These are phyloP conservation scores for Xanthia togata DNA, from an alignment of 2,888 invertebrate genomes.

Conservation along the genomic window DNA sequence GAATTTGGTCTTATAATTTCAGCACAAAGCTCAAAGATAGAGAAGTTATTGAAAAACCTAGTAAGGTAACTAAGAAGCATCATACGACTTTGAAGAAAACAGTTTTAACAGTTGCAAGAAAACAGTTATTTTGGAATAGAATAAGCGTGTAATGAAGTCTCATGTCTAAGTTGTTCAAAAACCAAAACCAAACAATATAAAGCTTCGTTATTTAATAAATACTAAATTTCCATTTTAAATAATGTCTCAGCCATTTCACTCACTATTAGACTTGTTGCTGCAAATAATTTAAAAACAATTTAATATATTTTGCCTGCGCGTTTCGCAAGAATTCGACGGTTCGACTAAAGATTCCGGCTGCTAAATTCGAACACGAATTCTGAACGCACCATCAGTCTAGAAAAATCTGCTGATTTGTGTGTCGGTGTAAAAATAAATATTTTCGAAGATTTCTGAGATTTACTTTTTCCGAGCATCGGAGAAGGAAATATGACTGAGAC, in stretches of 20 bases:
- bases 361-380: conserved; percentile 4
- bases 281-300: neutral
- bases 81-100: neutral
- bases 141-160: neutral
- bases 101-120: neutral
- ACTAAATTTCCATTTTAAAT: neutral
- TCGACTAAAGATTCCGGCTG: neutral
- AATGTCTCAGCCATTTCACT: rapidly evolving
- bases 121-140: neutral
- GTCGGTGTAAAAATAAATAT: conserved; percentile 66
- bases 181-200: neutral
- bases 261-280: rapidly evolving
- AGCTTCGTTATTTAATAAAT: neutral
- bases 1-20: neutral
- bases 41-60: neutral
- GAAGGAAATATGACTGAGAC: conserved; percentile 58
- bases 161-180: conserved; percentile 9
- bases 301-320: rapidly evolving
- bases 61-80: neutral
- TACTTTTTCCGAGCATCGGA: conserved; percentile 1
- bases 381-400: conserved; percentile 68
- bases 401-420: conserved; percentile 68
- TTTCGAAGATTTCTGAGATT: conserved; percentile 25
- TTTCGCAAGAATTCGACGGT: neutral
- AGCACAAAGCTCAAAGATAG: neutral